Conservation (phyloP, 2,888 invertebrate species). For the Pyralis farinalis region DNA sequence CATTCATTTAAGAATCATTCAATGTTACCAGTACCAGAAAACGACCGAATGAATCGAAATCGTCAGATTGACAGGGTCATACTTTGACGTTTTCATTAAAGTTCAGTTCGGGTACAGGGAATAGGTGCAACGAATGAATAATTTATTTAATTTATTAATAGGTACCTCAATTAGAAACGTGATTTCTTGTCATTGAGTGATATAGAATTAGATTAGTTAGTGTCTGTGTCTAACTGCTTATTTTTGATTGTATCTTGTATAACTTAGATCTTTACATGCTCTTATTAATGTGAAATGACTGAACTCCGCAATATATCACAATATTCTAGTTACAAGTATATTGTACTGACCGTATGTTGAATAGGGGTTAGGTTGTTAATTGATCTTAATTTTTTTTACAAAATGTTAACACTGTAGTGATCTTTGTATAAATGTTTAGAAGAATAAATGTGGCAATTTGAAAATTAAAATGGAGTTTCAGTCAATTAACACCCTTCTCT, state of each 20-base stretch:
- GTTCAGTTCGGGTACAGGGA: constrained; percentile 31
- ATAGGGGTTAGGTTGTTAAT: constrained; percentile 77
- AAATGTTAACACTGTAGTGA: constrained; percentile 66
- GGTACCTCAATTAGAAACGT: constrained; percentile 46
- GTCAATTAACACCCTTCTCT: constrained; percentile 81
- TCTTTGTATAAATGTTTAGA: constrained; percentile 72
- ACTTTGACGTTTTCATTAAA: constrained; percentile 52
- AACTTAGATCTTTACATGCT: constrained; percentile 34
- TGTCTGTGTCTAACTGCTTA: constrained; percentile 34
- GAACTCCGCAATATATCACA: constrained; percentile 67
- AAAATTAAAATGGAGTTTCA: constrained; percentile 77
- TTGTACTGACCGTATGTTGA: constrained; percentile 56
- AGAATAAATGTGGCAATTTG: constrained; percentile 73
- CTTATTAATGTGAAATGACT: constrained; percentile 63
- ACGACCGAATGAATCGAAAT: constrained; percentile 42
- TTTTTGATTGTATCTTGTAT: constrained; percentile 40
- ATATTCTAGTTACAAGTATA: constrained; percentile 30
- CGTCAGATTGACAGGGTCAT: constrained; percentile 61
- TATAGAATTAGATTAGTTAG: constrained; percentile 46
- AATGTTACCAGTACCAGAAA: constrained; percentile 43
- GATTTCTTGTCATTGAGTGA: constrained; percentile 69
- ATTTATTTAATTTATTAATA: constrained; percentile 42
- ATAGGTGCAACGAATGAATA: constrained; percentile 22
- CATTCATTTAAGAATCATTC: constrained; percentile 46
- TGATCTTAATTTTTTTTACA: constrained; percentile 63